Conservation (phyloP, 2,113 vertebrate genomes). For the Bettongia penicillata region DNA sequence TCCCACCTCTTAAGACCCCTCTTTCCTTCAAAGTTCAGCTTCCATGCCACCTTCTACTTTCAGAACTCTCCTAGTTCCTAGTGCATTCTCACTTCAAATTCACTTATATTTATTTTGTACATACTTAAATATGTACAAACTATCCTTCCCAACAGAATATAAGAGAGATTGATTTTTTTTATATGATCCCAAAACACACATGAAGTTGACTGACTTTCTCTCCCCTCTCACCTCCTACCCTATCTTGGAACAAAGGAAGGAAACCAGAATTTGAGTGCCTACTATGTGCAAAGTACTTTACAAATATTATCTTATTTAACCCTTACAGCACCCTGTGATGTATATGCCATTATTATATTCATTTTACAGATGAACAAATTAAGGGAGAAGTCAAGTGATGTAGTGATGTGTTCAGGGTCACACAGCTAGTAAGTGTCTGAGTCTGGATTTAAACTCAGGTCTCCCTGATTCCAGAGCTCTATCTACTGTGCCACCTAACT, state of each 20-base stretch:
- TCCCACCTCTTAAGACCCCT: neutral
- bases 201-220: too few relatives aligned
- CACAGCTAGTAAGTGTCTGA: neutral
- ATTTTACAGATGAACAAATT: neutral
- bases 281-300: too few relatives aligned
- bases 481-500: neutral
- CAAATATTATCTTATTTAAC: neutral
- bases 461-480: neutral
- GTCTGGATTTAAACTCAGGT: too few relatives aligned
- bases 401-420: neutral
- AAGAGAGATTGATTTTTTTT: neutral
- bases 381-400: neutral
- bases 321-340: neutral
- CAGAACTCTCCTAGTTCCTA: neutral
- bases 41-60: neutral
- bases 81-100: neutral
- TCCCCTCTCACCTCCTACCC: too few relatives aligned
- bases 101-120: neutral
- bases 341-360: neutral
- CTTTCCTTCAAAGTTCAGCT: neutral
- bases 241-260: too few relatives aligned
- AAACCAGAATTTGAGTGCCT: too few relatives aligned
- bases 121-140: neutral
- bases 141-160: neutral
- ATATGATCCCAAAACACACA: too few relatives aligned